Percentiles rank a stretch among this genome's conserved stretches.
Evolutionary conservation across 2,888 invertebrate species (phyloP).

Genomic region (Muscina levida): DNA sequence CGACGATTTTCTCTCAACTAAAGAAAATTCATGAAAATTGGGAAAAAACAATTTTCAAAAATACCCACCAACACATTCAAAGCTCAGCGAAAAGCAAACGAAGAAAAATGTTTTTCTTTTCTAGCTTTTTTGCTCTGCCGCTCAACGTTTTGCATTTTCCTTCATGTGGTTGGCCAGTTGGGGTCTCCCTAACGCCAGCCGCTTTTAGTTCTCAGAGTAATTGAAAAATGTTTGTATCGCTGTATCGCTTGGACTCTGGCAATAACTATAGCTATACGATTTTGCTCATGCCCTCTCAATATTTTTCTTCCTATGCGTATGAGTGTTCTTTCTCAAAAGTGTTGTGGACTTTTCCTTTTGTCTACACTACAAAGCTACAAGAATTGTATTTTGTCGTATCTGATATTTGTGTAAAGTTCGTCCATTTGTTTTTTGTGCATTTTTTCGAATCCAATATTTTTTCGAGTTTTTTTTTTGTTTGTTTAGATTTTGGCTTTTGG

Average conservation of each 20-base stretch:
- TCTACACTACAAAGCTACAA: constrained; percentile 49
- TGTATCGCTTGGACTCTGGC: neutral
- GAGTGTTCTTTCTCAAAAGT: constrained; percentile 5
- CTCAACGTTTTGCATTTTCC: constrained; percentile 16
- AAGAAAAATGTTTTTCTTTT: constrained; percentile 15
- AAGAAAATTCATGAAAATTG: constrained; percentile 77
- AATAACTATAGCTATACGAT: too few relatives aligned
- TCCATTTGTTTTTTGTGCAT: neutral
- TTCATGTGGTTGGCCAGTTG: neutral
- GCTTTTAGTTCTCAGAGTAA: constrained; percentile 26
- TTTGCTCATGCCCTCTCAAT: too few relatives aligned
- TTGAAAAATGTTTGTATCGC: constrained; percentile 35
- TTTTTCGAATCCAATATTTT: too few relatives aligned
- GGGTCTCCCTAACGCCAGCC: constrained; percentile 34
- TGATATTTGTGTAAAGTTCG: constrained; percentile 17
- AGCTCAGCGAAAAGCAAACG: neutral
- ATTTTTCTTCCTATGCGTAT: constrained; percentile 25
- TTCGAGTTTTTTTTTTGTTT: neutral
- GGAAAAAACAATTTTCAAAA: constrained; percentile 35
- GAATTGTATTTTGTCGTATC: constrained; percentile 11
- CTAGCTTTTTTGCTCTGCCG: constrained; percentile 12
- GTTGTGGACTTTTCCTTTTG: neutral
- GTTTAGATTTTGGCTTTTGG: constrained; percentile 63
- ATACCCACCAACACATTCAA: constrained; percentile 3
- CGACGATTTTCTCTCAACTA: constrained; percentile 81